phyloP scores from a whole-genome alignment of 2,888 invertebrate genomes.

The Folsomia manolachei region DNA sequence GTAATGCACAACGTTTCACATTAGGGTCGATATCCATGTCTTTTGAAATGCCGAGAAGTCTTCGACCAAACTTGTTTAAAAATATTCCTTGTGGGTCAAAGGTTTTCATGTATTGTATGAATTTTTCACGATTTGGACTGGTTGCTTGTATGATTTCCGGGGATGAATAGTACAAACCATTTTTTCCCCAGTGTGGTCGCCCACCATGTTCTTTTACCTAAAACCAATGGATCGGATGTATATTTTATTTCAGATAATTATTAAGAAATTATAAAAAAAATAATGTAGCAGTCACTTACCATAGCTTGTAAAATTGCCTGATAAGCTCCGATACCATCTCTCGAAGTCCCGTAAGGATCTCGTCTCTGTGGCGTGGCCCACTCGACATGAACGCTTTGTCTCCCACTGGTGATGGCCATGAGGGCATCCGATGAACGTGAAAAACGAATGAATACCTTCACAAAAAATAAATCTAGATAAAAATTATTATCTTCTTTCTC shows the following conservation, averaged over 20 bases:
- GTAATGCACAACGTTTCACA: slow-evolving; percentile 31
- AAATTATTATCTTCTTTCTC: too few relatives aligned
- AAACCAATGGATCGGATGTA: not conserved
- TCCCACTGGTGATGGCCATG: slow-evolving; percentile 24
- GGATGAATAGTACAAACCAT: slow-evolving; percentile 29
- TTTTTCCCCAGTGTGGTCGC: slow-evolving; percentile 39
- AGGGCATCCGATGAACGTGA: slow-evolving; percentile 26
- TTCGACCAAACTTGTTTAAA: slow-evolving; percentile 36
- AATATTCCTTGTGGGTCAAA: slow-evolving; percentile 37
- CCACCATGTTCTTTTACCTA: slow-evolving; percentile 27
- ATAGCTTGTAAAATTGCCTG: slow-evolving; percentile 33
- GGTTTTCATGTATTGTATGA: slow-evolving; percentile 25
- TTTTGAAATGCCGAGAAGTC: slow-evolving; percentile 24
- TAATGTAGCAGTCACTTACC: slow-evolving; percentile 7
- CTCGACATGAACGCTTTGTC: slow-evolving; percentile 27
- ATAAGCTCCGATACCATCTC: slow-evolving; percentile 30
- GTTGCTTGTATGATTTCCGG: slow-evolving; percentile 17
- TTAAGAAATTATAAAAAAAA: not conserved
- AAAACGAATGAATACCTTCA: slow-evolving; percentile 34
- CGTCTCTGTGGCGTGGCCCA: slow-evolving; percentile 30
- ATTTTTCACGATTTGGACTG: slow-evolving; percentile 2
- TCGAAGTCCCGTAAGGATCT: slow-evolving; percentile 25
- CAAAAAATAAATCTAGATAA: too few relatives aligned
- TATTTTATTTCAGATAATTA: not conserved
- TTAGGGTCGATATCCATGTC: slow-evolving; percentile 32